phyloP scores from a whole-genome alignment of 2,888 invertebrate species.

The Parnassius smintheus region DNA sequence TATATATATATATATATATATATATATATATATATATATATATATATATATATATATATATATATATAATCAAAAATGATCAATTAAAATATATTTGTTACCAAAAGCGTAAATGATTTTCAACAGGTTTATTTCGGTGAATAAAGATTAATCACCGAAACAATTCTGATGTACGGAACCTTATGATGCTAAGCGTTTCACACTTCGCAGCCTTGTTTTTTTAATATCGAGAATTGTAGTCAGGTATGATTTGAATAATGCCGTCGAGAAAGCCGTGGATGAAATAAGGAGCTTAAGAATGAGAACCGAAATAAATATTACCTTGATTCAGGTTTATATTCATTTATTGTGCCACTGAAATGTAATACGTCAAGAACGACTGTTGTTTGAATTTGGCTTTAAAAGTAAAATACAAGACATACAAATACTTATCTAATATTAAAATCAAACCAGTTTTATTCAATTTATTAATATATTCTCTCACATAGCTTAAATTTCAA shows the following conservation, averaged over 20 bases:
- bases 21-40: too few relatives aligned
- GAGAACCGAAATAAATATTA: constrained; percentile 36
- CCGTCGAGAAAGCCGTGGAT: constrained; percentile 43
- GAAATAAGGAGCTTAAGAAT: constrained; percentile 44
- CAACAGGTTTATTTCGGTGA: background rate
- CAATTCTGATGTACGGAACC: constrained; percentile 16
- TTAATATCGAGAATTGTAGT: constrained; percentile 44
- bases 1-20: too few relatives aligned
- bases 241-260: constrained; percentile 48
- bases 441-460: too few relatives aligned
- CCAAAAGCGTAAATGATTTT: too few relatives aligned
- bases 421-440: too few relatives aligned
- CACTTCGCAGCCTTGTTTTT: constrained; percentile 36
- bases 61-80: too few relatives aligned
- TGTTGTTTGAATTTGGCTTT: constrained; percentile 16
- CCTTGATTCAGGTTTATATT: constrained; percentile 32
- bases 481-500: too few relatives aligned
- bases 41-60: too few relatives aligned
- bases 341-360: constrained; percentile 35
- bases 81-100: too few relatives aligned
- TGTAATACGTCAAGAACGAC: constrained; percentile 28
- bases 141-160: background rate
- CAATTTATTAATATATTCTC: too few relatives aligned
- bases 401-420: too few relatives aligned
- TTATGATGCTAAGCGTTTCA: constrained; percentile 22